Evolutionary conservation across 2,888 invertebrate genomes (phyloP).

Genomic region (Oxystoma pomonae): DNA sequence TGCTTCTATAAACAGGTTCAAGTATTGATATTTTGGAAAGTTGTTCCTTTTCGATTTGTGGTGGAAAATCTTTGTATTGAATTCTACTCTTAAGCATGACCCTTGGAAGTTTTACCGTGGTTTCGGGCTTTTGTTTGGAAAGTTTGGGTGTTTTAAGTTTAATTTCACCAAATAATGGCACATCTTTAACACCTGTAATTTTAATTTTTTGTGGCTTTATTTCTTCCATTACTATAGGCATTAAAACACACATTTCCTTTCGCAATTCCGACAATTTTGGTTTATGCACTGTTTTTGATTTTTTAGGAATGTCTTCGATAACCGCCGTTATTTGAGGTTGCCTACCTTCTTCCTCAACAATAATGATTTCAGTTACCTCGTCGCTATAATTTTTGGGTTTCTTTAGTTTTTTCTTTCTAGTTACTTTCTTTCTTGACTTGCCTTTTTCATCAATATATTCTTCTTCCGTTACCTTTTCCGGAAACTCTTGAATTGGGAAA

Average conservation of each 20-base stretch:
- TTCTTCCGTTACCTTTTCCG: slow-evolving; percentile 36
- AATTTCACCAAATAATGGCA: slow-evolving; percentile 54
- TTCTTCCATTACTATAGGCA: slow-evolving; percentile 51
- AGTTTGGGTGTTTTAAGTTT: slow-evolving; percentile 54
- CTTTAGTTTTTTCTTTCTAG: slow-evolving; percentile 33
- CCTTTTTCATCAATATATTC: slow-evolving; percentile 36
- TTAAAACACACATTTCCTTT: slow-evolving; percentile 36
- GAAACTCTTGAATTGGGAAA: slow-evolving; percentile 33
- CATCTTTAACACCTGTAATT: slow-evolving; percentile 53
- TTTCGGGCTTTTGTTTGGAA: slow-evolving; percentile 37
- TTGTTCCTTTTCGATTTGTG: slow-evolving; percentile 38
- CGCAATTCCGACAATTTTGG: slow-evolving; percentile 24
- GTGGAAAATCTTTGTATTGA: slow-evolving; percentile 51
- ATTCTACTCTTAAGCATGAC: slow-evolving; percentile 66
- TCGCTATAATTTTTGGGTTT: slow-evolving; percentile 45
- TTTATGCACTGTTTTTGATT: slow-evolving; percentile 6
- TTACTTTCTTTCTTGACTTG: slow-evolving; percentile 25
- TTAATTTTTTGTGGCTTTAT: slow-evolving; percentile 58
- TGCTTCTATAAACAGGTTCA: slow-evolving; percentile 41
- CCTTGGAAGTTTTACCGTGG: slow-evolving; percentile 57
- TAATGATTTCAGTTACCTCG: slow-evolving; percentile 43
- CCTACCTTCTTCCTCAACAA: slow-evolving; percentile 46
- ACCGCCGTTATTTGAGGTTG: slow-evolving; percentile 41
- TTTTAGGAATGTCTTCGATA: slow-evolving; percentile 37
- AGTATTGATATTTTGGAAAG: slow-evolving; percentile 41